phyloP scores from a whole-genome alignment of 1,140 invertebrate species.

The Drosophila repletoides region DNA sequence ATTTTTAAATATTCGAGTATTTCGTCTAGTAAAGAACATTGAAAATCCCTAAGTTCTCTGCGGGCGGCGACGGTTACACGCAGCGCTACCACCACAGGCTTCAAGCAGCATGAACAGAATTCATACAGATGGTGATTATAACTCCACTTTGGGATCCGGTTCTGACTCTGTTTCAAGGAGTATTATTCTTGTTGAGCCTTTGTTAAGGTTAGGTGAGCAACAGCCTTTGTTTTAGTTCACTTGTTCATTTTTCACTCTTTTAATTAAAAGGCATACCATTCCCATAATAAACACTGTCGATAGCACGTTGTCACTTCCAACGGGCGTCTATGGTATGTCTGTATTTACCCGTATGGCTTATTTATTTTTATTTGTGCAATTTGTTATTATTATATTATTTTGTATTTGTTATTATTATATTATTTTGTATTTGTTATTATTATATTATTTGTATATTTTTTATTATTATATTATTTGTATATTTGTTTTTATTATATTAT shows the following conservation, averaged over 20 bases:
- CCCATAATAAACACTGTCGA: background rate
- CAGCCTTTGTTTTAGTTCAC: slow-evolving; percentile 51
- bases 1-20: too few species aligned
- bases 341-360: background rate
- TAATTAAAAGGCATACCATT: slow-evolving; percentile 3
- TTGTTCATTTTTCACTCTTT: slow-evolving; percentile 49
- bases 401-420: too few species aligned
- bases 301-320: background rate
- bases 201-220: slow-evolving; percentile 37
- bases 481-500: too few species aligned
- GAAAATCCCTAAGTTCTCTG: slow-evolving; percentile 9
- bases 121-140: slow-evolving; percentile 34
- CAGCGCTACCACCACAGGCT: slow-evolving; percentile 16
- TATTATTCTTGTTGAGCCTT: slow-evolving; percentile 1
- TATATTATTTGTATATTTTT: too few species aligned
- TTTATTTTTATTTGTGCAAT: too few species aligned
- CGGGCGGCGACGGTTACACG: slow-evolving; percentile 17
- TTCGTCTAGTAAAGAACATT: too few species aligned
- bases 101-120: slow-evolving; percentile 7
- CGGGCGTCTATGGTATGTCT: background rate
- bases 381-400: too few species aligned
- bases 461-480: too few species aligned
- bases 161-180: too few species aligned
- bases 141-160: background rate
- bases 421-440: too few species aligned